Base-by-base conservation (phyloP, 23 tunicate species). In the Ciona savignyi region DNA sequence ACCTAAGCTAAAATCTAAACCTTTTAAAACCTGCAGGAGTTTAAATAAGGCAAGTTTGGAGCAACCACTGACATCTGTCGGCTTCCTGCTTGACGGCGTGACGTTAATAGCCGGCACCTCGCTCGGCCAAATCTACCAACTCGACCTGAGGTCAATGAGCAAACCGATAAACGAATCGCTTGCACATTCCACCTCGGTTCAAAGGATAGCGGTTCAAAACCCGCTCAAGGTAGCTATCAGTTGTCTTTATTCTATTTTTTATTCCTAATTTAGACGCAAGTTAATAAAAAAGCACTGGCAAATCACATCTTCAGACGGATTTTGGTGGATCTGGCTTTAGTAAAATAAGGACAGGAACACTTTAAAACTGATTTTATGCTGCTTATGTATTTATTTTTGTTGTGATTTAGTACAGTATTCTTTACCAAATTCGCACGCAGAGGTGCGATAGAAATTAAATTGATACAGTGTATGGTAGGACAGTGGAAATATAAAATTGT, bases 71-170 rank as follows among this genome's bases (percentile, higher is more conserved):
- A 80, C 84, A 1, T 74, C 97, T 2, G 77, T 91, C 4, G 68
- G 78, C 19, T 80, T 91, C 51, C 28, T 75, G 22, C 32, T 68
- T 33, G 80, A 91, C 65, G 97, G 97, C 2, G 76, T 68, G 29
- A 66, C 89, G 6, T 31, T 91, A 21, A 83, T 77, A 63, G 87
- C 82, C 3, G 97, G 97, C 0, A 70, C 86, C 20, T 91, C 97
- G 1, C 76, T 91, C 48, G 97, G 97, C 1, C 56, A 35, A 1
- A 85, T 91, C 4, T 80, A 74, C 68, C 78, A 79, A 26, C 84
- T 66, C 34, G 97, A 91, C 71, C 74, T 91, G 30, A 73, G 97
- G 25, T 63, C 72, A 6, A 68, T 78, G 63, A 62, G 51, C 34
- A 33, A 63, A 30, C 71, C 93, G 2, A 66, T 84, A 1, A 63